Percentiles rank a stretch among this genome's conserved stretches.
Conservation (phyloP, 2,888 invertebrate species). For the Hypsopygia costalis region DNA sequence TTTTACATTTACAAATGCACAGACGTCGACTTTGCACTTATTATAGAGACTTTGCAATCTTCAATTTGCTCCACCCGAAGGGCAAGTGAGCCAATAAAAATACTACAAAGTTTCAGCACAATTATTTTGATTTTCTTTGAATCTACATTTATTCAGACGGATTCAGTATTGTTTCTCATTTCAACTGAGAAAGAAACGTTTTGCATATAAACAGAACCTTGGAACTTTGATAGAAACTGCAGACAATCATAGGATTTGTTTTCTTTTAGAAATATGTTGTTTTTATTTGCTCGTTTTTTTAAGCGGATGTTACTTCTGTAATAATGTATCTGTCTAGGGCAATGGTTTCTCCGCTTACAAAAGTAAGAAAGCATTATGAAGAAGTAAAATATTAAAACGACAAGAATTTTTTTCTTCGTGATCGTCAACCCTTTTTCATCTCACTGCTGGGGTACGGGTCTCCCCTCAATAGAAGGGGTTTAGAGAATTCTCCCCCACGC, state of each 20-base stretch:
- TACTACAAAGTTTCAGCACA: background rate
- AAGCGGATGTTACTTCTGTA: background rate
- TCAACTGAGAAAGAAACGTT: slow-evolving; percentile 1
- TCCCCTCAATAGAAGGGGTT: too few relatives aligned
- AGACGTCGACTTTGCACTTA: background rate
- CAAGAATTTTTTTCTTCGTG: too few relatives aligned
- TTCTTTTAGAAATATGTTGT: background rate
- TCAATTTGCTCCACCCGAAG: background rate
- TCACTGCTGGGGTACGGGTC: too few relatives aligned
- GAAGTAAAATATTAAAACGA: too few relatives aligned
- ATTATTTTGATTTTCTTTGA: slow-evolving; percentile 3
- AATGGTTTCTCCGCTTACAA: too few relatives aligned
- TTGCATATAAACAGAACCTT: background rate
- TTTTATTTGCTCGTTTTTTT: background rate
- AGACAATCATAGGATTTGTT: background rate
- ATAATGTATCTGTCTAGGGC: too few relatives aligned
- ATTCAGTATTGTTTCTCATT: background rate
- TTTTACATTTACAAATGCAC: too few relatives aligned
- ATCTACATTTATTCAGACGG: slow-evolving; percentile 1
- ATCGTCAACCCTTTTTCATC: too few relatives aligned
- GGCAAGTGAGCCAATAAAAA: slow-evolving; percentile 1
- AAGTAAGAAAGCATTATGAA: too few relatives aligned
- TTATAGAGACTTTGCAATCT: background rate
- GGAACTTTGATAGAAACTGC: background rate
- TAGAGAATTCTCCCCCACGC: too few relatives aligned